Percentiles rank a stretch among this genome's conserved stretches.
Conservation (phyloP, 2,797 vertebrate genomes). For the Chromobotia macracanthus region DNA sequence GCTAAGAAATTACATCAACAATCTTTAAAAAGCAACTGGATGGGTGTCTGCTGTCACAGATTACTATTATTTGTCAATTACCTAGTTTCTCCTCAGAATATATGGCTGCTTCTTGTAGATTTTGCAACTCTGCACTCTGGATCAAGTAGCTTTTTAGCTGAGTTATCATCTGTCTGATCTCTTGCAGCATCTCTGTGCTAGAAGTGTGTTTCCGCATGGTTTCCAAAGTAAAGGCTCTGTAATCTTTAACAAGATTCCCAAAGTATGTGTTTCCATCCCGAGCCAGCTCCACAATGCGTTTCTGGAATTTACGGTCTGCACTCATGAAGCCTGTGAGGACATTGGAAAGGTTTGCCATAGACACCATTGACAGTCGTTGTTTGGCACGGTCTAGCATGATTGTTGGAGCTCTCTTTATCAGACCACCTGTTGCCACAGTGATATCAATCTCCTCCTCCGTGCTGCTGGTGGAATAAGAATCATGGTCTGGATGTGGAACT, state of each 20-base stretch:
- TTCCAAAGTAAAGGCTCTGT: slow-evolving; percentile 90
- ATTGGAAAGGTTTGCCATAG: slow-evolving; percentile 77
- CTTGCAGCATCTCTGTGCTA: slow-evolving; percentile 94
- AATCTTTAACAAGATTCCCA: slow-evolving; percentile 90
- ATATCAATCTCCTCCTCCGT: slow-evolving; percentile 88
- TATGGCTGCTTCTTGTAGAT: slow-evolving; percentile 79
- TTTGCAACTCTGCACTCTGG: slow-evolving; percentile 90
- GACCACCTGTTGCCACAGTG: slow-evolving; percentile 44
- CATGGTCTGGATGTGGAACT: slow-evolving; percentile 75
- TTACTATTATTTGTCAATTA: slow-evolving; percentile 64
- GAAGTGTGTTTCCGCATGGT: slow-evolving; percentile 88
- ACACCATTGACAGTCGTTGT: slow-evolving; percentile 87
- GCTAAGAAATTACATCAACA: not conserved
- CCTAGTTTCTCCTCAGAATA: slow-evolving; percentile 88
- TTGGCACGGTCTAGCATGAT: slow-evolving; percentile 87
- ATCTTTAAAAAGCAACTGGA: not conserved
- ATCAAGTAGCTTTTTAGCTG: slow-evolving; percentile 97
- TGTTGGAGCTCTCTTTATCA: slow-evolving; percentile 79
- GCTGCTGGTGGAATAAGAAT: slow-evolving; percentile 92
- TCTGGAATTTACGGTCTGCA: slow-evolving; percentile 87
- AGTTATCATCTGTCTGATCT: slow-evolving; percentile 97
- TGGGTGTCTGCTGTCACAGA: not conserved
- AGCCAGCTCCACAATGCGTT: slow-evolving; percentile 89
- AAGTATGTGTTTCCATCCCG: slow-evolving; percentile 91
- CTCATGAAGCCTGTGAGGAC: slow-evolving; percentile 90